Base-by-base conservation (phyloP, 2,888 invertebrate species). In the Phragmatobia fuliginosa region DNA sequence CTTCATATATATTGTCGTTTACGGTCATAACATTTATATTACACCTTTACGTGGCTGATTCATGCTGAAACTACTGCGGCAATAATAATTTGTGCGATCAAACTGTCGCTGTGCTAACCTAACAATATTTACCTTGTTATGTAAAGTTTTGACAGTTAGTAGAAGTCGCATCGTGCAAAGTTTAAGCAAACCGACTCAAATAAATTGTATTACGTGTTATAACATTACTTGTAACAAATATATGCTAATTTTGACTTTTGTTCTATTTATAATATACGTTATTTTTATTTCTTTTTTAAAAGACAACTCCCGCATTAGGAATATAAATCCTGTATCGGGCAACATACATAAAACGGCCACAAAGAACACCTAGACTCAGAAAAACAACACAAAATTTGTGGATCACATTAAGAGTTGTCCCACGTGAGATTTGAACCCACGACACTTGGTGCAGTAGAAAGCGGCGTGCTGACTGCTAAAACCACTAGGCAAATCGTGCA, bases 41-140 rank as follows among this genome's bases (percentile, higher is more conserved):
- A 28, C 28, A 63, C 16, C 11, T 33, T 64, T 36, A 32, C 14
- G 21, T 56, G 31, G 52, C 61, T 61, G 36, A 49, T 52, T 31
- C 31, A 41, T 62, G 62, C 36, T 68, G 62, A 60, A 61, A 73
- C 61, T 49, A 56, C 56, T 68, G 7, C 45, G 49, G 66, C 33
- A 31, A 72, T n/a, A 71, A 70, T 73, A 62, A 75, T 75, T 73
- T 59, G 62, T 71, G 6, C 38, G 71, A 78, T 76, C 71, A 78
- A 76, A 71, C 68, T 84, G 82, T 84, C 78, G 72, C 77, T 73
- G 78, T 80, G 80, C 81, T 77, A 84, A 84, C 83, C 83, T 89
- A 89, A 87, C 85, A 88, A 89, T 88, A 87, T 90, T 90, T 88
- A 86, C 85, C 83, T 89, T 87, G 89, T 86, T 88, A 89, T 86